Base-by-base conservation (phyloP, 2,113 vertebrate genomes). In the Perognathus longimembris region DNA sequence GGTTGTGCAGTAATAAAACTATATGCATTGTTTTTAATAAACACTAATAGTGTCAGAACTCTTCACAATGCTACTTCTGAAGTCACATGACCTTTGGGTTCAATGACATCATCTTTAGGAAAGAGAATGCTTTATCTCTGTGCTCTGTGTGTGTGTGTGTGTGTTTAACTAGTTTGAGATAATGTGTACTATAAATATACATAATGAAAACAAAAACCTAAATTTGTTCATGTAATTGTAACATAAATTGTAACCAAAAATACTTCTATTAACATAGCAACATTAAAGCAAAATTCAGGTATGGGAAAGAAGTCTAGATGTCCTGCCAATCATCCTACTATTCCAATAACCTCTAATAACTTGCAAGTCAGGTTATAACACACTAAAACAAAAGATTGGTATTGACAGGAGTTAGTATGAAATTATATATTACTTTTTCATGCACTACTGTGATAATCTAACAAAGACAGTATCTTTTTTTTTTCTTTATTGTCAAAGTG, bases 321-420 rank as follows among this genome's bases (percentile, higher is more conserved):
- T 66, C 21, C 74, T 1, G 3, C n/a, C 36, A 94, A 82, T 93
- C 90, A 93, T 86, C 69, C 45, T 89, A 79, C 45, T 50, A 50
- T 63, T 76, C 59, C 57, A 92, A 80, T 75, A 95, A 94, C 90
- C 74, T 71, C 34, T 75, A 95, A 95, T 79, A 70, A 79, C 82
- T 75, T 85, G 28, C 42, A 54, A 93, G 83, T 90, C 94, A 95
- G 18, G 28, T 78, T 93, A 90, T 94, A 93, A 90, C 76, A 88
- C 21, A 88, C 75, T 81, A 93, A 93, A 78, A 88, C 82, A 90
- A 90, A 77, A 79, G 26, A 71, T 73, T 66, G 69, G 21, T 74
- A 84, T 81, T 93, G 93, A 63, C 28, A 92, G 50, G 38, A 92
- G 26, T 87, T 92, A 94, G 61, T 69, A 85, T 90, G 36, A 92